phyloP scores from a whole-genome alignment of 2,797 vertebrate species.

The Megalops cyprinoides region DNA sequence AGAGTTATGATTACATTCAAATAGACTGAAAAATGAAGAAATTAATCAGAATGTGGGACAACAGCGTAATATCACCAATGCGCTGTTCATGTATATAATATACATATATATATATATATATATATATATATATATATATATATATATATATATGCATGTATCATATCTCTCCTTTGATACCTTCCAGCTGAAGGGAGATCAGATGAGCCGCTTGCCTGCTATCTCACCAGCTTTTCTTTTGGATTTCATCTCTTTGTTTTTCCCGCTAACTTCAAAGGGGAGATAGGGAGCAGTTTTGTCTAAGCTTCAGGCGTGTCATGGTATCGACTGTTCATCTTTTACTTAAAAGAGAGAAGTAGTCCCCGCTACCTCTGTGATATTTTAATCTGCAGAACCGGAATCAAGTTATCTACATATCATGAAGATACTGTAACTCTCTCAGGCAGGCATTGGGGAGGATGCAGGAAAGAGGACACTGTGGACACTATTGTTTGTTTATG shows the following conservation, averaged over 20 bases:
- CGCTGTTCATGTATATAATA: not conserved
- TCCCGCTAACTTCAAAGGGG: slow-evolving; percentile 49
- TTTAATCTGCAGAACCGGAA: slow-evolving; percentile 30
- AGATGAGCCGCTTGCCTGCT: slow-evolving; percentile 50
- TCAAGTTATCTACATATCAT: slow-evolving; percentile 15
- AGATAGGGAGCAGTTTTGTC: slow-evolving; percentile 48
- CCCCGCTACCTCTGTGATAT: slow-evolving; percentile 24
- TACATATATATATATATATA: too few relatives aligned
- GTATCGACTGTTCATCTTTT: slow-evolving; percentile 46
- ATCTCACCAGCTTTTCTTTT: slow-evolving; percentile 52
- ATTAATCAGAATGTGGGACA: slow-evolving; percentile 60
- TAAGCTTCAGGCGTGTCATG: slow-evolving; percentile 57
- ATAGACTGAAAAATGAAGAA: slow-evolving; percentile 70
- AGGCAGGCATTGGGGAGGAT: not conserved
- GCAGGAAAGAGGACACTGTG: not conserved
- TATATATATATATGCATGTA: too few relatives aligned
- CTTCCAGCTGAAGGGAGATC: slow-evolving; percentile 42
- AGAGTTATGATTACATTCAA: slow-evolving; percentile 66
- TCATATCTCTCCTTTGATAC: slow-evolving; percentile 37
- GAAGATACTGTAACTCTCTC: slow-evolving; percentile 11
- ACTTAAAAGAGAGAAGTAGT: slow-evolving; percentile 35
- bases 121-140: too few relatives aligned
- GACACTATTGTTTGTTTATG: not conserved
- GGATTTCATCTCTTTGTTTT: slow-evolving; percentile 54
- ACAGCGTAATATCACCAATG: slow-evolving; percentile 1